Evolutionary conservation across 2,888 invertebrate genomes (phyloP), one percentile per base, ranked within the genome.

Genomic region (Pseudococcus viburni): DNA sequence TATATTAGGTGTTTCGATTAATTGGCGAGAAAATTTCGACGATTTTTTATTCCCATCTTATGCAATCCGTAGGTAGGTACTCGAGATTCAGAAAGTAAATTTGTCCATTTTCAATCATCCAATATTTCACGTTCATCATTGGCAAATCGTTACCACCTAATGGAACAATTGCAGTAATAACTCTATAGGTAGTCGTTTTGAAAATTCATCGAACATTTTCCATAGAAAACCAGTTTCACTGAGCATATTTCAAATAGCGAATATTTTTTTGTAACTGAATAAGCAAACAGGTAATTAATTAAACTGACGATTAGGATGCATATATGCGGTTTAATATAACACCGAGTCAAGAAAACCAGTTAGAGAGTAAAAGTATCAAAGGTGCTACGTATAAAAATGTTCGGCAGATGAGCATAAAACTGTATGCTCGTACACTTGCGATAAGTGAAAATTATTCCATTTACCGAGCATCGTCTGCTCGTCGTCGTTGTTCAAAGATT

Each of bases 281-380:
- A 77, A 39, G 15, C 19, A 77, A 77, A 77, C 39, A 39, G 39
- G 39, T 39, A 39, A 77, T 33, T 77, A 39, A 77, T 77, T 64
- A 39, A 77, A 77, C n/a, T 39, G 77, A 39, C 39, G 77, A 77
- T 77, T 39, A 77, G 39, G 39, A 39, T 77, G 77, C n/a, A 73
- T 73, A 33, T 11, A 73, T 73, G 73, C 33, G 73, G 73, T 73
- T 26, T 11, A 73, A 73, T 26, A 26, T 64, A 64, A 51, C 55
- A 55, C 33, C 15, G 15, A 26, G 73, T 15, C 15, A 33, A 26
- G 73, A 26, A 73, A 73, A 73, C 77, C 77, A 77, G 77, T 77
- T 77, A 77, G 77, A 77, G 77, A 77, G 77, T 77, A 77, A 77
- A 77, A 77, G 77, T 77, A 77, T 77, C 39, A 77, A 39, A 77